A percentile compares a stretch with the other conserved stretches of the same genome.
Evolutionary conservation across 2,113 vertebrate genomes (phyloP).

Genomic region (Muntiacus reevesi): DNA sequence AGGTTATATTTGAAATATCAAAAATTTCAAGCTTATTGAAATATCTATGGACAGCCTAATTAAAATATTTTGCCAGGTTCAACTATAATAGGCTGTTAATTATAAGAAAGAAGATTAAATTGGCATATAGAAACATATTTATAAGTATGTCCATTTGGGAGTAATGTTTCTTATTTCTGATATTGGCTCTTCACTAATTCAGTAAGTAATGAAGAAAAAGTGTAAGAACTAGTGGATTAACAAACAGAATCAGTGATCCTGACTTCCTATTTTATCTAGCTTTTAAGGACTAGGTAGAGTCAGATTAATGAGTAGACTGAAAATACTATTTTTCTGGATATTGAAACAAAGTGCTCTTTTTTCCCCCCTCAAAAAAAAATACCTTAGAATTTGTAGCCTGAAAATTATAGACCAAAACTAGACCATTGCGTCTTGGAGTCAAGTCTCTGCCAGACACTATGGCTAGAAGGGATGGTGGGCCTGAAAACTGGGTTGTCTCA

Average conservation of each 20-base stretch:
- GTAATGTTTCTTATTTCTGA: slow-evolving; percentile 12
- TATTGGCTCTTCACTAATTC: not conserved
- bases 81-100: slow-evolving; percentile 53
- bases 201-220: not conserved
- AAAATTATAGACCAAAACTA: slow-evolving; percentile 19
- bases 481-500: not conserved
- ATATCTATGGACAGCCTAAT: slow-evolving; percentile 55
- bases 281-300: not conserved
- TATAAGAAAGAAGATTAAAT: slow-evolving; percentile 54
- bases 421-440: not conserved
- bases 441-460: not conserved
- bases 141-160: not conserved
- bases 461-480: not conserved
- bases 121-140: slow-evolving; percentile 41
- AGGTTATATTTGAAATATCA: slow-evolving; percentile 71
- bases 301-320: not conserved
- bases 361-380: not conserved
- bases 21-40: slow-evolving; percentile 58
- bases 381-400: not conserved
- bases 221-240: not conserved
- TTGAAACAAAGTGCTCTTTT: not conserved
- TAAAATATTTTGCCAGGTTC: slow-evolving; percentile 64
- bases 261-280: not conserved
- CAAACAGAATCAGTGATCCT: not conserved
- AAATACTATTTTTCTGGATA: not conserved